Base-by-base conservation (phyloP, 37 sponge, comb jelly and placozoan genomes). In the Mnemiopsis leidyi region DNA sequence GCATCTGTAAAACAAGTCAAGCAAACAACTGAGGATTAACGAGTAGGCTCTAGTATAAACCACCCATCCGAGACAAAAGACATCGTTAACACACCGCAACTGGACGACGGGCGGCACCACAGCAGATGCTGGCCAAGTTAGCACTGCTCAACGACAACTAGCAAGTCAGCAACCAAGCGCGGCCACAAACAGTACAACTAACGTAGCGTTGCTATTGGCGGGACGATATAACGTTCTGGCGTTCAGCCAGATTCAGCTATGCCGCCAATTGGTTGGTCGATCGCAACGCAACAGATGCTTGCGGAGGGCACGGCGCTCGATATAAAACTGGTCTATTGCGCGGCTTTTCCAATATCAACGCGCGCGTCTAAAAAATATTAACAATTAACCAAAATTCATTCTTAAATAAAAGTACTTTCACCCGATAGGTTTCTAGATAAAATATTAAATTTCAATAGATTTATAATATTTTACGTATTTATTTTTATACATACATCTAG, bases 211-310 rank as follows among this genome's bases (percentile, higher is more conserved):
- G 32, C 79, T 36, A 32, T 77, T 77, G 79, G 79, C 79, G 79
- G 79, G 79, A 77, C 79, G 33, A 77, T n/a, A 71, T 77, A 77
- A 77, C 79, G 79, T 77, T 77, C 35, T 77, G 79, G 79, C 79
- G 33, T 28, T 0, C 18, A 32, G 79, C 79, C 79, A 77, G 32
- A 32, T 77, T 32, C 79, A 1, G 79, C 79, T 32, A 31, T 77
- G 79, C 79, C 79, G 79, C 79, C 79, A 77, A 77, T 77, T 77
- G 79, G 79, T 32, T 18, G 36, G 79, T 32, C 32, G 36, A 34
- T 31, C 79, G 79, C 79, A 77, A 77, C 79, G 79, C 79, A 77
- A 34, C 32, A 77, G 79, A 77, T 20, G 79, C 36, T 77, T 77
- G 79, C 79, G 79, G 32, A 77, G 34, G 30, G 33, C 30, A 33